Evolutionary conservation across 2,113 vertebrate species (phyloP).

Genomic region (Epinephelus fuscoguttatus): DNA sequence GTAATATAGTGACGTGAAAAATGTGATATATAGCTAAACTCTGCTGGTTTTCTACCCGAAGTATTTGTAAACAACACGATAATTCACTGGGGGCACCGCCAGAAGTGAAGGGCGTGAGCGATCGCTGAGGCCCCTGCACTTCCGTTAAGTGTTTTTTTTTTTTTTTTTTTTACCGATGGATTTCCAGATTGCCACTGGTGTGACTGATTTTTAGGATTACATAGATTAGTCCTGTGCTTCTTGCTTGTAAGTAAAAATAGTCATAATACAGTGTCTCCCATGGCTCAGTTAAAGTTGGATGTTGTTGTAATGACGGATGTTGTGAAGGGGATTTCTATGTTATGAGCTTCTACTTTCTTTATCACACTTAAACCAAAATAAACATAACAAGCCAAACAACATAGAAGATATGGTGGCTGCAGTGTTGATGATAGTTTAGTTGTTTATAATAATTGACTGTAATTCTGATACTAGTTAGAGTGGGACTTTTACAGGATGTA

Average conservation of each 20-base stretch:
- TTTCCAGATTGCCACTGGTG: too few relatives aligned
- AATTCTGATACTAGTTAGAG: neutral
- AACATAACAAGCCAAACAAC: neutral
- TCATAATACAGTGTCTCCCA: too few relatives aligned
- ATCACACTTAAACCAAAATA: neutral
- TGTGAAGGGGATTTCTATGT: neutral
- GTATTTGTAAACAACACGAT: too few relatives aligned
- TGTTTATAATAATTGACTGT: neutral
- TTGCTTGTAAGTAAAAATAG: neutral
- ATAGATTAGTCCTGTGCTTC: neutral
- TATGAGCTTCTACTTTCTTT: neutral
- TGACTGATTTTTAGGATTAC: too few relatives aligned
- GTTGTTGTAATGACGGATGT: neutral
- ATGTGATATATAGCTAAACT: too few relatives aligned
- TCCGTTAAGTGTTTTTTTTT: too few relatives aligned
- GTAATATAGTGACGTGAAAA: too few relatives aligned
- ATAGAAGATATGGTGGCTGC: neutral
- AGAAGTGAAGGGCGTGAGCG: too few relatives aligned
- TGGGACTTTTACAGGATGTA: neutral
- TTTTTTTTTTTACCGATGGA: too few relatives aligned
- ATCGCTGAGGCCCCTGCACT: too few relatives aligned
- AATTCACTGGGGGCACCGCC: too few relatives aligned
- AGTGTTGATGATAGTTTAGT: neutral
- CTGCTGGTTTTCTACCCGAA: too few relatives aligned
- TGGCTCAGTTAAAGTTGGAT: neutral